Percentiles rank a stretch among this genome's conserved stretches.
Conservation (phyloP, 64 coral and sea anemone genomes). For the Montipora foliosa region DNA sequence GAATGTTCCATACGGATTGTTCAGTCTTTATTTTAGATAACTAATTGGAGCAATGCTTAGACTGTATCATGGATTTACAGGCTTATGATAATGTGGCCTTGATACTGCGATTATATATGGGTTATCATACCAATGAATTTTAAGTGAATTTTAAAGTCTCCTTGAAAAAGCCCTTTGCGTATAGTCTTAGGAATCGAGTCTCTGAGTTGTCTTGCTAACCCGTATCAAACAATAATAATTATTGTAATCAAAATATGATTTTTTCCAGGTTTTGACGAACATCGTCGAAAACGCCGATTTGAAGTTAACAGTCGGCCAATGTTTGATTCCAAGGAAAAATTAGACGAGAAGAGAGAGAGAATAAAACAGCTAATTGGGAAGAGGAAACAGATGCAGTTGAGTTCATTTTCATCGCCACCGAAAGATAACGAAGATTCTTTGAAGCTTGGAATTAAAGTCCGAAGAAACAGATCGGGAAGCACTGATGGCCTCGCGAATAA, state of each 20-base stretch:
- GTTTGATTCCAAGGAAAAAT: slow-evolving; percentile 21
- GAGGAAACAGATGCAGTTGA: slow-evolving; percentile 11
- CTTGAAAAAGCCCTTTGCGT: too few species aligned
- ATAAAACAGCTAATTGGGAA: slow-evolving; percentile 19
- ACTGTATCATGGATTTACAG: too few species aligned
- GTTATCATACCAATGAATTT: too few species aligned
- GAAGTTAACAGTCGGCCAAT: slow-evolving; percentile 35
- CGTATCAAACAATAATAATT: too few species aligned
- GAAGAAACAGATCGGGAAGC: background rate
- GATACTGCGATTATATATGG: too few species aligned
- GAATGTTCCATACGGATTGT: too few species aligned
- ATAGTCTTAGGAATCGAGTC: too few species aligned
- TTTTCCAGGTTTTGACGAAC: slow-evolving; percentile 34
- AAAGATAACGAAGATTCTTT: background rate
- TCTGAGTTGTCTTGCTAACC: too few species aligned
- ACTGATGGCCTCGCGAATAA: background rate
- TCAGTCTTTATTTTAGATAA: too few species aligned
- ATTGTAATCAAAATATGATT: background rate
- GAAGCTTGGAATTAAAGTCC: slow-evolving; percentile 23
- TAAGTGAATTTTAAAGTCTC: too few species aligned
- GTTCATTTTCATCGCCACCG: background rate
- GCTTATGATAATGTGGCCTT: too few species aligned
- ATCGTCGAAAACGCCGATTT: slow-evolving; percentile 26
- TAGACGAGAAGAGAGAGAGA: slow-evolving; percentile 11
- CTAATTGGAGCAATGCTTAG: too few species aligned